These are phyloP conservation scores for Glyphotaelius pellucidus DNA, from an alignment of 2,888 invertebrate genomes.

Conservation along the genomic window DNA sequence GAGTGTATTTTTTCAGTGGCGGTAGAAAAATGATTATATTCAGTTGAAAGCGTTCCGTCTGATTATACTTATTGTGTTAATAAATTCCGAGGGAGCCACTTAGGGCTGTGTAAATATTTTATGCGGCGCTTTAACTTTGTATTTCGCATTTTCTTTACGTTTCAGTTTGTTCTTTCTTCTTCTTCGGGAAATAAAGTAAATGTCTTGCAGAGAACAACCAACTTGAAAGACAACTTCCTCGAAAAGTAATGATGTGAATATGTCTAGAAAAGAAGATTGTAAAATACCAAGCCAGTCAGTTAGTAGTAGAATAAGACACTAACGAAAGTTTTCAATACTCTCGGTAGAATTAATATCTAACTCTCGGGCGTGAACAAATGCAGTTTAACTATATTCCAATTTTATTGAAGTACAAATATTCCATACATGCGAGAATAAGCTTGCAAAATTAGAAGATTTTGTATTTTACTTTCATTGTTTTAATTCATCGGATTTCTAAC, in stretches of 20 bases:
- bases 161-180: background rate
- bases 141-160: background rate
- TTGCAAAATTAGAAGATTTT: no score
- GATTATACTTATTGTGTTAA: constrained; percentile 26
- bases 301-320: no score
- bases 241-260: background rate
- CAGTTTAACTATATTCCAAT: no score
- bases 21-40: background rate
- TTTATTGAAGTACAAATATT: no score
- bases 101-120: background rate
- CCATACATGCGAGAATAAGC: no score
- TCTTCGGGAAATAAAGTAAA: background rate
- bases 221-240: background rate
- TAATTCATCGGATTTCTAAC: no score
- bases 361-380: no score
- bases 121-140: background rate
- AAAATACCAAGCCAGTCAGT: no score
- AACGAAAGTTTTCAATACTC: no score
- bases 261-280: background rate
- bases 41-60: background rate
- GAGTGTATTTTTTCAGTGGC: background rate
- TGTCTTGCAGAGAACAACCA: background rate
- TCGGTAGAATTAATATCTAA: no score
- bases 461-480: no score
- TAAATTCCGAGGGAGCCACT: constrained; percentile 9